Percentiles rank a stretch among this genome's conserved stretches.
phyloP scores from a whole-genome alignment of 2,797 vertebrate genomes.

The Dendrocincla fuliginosa region DNA sequence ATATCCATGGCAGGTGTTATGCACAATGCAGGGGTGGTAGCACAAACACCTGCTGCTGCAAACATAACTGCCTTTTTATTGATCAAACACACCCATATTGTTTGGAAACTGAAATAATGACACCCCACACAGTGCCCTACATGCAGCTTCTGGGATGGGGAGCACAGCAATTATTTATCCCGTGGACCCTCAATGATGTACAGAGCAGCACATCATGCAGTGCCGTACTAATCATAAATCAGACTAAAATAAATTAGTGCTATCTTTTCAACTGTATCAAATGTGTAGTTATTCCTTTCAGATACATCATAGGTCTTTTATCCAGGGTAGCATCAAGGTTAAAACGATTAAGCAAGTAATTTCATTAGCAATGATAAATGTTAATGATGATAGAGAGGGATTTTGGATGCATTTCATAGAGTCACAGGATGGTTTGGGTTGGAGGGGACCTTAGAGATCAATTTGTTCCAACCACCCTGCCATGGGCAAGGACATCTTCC shows the following conservation, averaged over 20 bases:
- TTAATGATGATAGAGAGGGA: conserved; percentile 4
- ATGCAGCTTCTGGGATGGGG: not conserved
- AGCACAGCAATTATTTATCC: conserved; percentile 25
- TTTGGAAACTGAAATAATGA: not conserved
- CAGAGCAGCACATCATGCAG: not conserved
- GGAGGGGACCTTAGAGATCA: not conserved
- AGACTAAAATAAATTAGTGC: conserved; percentile 51
- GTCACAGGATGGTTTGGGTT: not conserved
- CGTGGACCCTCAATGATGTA: not conserved
- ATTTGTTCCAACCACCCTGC: not conserved
- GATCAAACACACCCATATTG: not conserved
- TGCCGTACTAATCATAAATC: conserved; percentile 37
- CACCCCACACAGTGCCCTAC: not conserved
- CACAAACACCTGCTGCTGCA: not conserved
- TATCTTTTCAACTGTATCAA: conserved; percentile 49
- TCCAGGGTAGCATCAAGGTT: conserved; percentile 61
- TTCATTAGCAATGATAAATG: conserved; percentile 64
- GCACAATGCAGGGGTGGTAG: not conserved
- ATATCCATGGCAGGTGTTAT: not conserved
- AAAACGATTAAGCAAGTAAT: conserved; percentile 66
- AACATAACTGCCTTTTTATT: not conserved
- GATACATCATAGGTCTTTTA: conserved; percentile 24
- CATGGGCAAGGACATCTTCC: not conserved
- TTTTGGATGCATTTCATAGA: conserved; percentile 15
- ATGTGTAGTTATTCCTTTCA: conserved; percentile 39